These are phyloP conservation scores for Chironomus striatipennis DNA, from an alignment of 1,140 invertebrate genomes.

Conservation along the genomic window DNA sequence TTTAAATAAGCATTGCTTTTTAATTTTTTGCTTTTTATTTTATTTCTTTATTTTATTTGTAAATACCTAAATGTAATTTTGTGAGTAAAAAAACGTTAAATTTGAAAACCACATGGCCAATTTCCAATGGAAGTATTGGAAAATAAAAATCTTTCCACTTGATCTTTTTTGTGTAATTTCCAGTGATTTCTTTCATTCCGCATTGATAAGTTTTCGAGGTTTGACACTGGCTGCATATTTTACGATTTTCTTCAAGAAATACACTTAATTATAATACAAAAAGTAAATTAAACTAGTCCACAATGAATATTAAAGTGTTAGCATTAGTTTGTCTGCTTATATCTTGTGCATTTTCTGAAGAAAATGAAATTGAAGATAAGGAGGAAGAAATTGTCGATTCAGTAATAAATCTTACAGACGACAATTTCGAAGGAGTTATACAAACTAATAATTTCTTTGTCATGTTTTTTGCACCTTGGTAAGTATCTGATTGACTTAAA, in stretches of 20 bases:
- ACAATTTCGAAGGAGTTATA: constrained; percentile 57
- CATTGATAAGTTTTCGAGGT: too few species aligned
- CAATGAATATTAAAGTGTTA: background rate
- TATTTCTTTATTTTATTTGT: too few species aligned
- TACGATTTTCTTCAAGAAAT: background rate
- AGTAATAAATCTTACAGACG: constrained; percentile 51
- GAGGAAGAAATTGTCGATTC: constrained; percentile 32
- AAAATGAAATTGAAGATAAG: constrained; percentile 31
- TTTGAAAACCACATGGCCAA: too few species aligned
- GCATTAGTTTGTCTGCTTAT: background rate
- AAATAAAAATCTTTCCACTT: too few species aligned
- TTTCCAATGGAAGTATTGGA: too few species aligned
- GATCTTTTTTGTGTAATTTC: too few species aligned
- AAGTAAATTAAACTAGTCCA: background rate
- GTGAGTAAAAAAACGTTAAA: too few species aligned
- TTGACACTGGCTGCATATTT: too few species aligned
- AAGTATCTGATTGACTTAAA: constrained; percentile 30
- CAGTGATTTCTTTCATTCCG: too few species aligned
- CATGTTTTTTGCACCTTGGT: constrained; percentile 71
- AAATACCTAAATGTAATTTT: too few species aligned
- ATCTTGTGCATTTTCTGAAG: background rate
- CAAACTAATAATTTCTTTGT: constrained; percentile 56
- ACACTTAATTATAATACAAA: background rate
- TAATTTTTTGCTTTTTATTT: too few species aligned
- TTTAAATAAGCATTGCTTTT: too few species aligned